Conservation (phyloP, 37 sponge, comb jelly and placozoan species). For the Geodia barretti region DNA sequence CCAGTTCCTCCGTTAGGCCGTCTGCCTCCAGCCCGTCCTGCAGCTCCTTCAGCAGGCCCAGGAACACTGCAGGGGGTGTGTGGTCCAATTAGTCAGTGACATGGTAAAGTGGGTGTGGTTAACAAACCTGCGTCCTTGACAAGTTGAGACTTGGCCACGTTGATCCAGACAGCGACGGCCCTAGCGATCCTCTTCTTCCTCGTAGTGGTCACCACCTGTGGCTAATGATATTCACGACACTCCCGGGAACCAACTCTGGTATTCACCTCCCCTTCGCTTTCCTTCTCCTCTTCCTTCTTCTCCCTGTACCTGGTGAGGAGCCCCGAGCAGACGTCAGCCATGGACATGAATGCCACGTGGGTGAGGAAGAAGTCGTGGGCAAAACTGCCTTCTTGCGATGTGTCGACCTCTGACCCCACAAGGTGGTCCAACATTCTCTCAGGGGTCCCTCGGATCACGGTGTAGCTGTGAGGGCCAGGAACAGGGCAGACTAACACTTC, state of each 20-base stretch:
- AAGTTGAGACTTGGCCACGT: constrained; percentile 45
- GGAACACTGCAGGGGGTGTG: constrained; percentile 26
- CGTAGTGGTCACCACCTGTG: background rate
- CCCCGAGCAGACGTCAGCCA: constrained; percentile 53
- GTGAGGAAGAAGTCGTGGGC: constrained; percentile 88
- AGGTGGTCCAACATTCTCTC: constrained; percentile 87
- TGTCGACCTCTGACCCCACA: constrained; percentile 55
- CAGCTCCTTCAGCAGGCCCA: constrained; percentile 46
- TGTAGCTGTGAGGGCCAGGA: constrained; percentile 28
- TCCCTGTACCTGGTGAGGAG: constrained; percentile 49
- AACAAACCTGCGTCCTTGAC: constrained; percentile 38
- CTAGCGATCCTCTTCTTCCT: constrained; percentile 34
- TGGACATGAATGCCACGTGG: constrained; percentile 72
- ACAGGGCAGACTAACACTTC: too few relatives aligned
- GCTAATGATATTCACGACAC: too few relatives aligned
- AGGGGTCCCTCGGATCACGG: constrained; percentile 76
- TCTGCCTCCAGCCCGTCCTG: constrained; percentile 45
- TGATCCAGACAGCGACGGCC: constrained; percentile 54
- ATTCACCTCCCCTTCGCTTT: background rate
- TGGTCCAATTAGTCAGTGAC: background rate
- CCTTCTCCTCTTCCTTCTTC: background rate
- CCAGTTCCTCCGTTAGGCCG: constrained; percentile 21
- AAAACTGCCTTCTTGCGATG: constrained; percentile 61
- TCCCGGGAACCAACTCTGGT: too few relatives aligned
- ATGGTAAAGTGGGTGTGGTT: too few relatives aligned